Evolutionary conservation across 1,140 invertebrate genomes (phyloP).

Genomic region (Oscheius sp.): DNA sequence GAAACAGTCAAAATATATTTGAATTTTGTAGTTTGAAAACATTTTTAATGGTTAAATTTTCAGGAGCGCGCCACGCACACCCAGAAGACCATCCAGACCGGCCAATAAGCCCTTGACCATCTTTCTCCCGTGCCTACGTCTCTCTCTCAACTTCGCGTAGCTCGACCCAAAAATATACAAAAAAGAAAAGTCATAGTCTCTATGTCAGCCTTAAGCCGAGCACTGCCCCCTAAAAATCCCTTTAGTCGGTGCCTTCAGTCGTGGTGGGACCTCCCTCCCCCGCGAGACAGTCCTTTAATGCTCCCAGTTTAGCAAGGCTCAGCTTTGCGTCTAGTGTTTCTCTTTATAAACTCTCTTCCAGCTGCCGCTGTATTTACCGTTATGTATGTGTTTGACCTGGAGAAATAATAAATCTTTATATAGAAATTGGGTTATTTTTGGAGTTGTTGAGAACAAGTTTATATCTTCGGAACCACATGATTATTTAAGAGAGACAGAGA

Average conservation of each 20-base stretch:
- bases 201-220: conserved; percentile 9
- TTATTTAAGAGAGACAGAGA: too few relatives aligned
- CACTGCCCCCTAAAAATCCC: background rate
- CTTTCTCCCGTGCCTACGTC: background rate
- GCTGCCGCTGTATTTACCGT: background rate
- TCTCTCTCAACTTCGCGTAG: conserved; percentile 27
- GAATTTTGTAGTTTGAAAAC: background rate
- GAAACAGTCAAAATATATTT: background rate
- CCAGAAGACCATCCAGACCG: conserved; percentile 61
- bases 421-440: too few relatives aligned
- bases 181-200: background rate
- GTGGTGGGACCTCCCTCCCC: background rate
- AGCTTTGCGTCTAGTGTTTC: background rate
- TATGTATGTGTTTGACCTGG: background rate
- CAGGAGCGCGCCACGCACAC: conserved; percentile 62
- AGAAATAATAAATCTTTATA: conserved; percentile 4
- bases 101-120: conserved; percentile 48
- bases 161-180: conserved; percentile 9
- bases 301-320: conserved; percentile 3
- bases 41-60: background rate
- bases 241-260: background rate
- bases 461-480: background rate
- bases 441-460: too few relatives aligned
- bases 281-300: background rate
- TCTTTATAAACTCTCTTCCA: background rate